These are phyloP conservation scores for Alectoris magna DNA, from an alignment of 2,797 vertebrate species.

Conservation along the genomic window DNA sequence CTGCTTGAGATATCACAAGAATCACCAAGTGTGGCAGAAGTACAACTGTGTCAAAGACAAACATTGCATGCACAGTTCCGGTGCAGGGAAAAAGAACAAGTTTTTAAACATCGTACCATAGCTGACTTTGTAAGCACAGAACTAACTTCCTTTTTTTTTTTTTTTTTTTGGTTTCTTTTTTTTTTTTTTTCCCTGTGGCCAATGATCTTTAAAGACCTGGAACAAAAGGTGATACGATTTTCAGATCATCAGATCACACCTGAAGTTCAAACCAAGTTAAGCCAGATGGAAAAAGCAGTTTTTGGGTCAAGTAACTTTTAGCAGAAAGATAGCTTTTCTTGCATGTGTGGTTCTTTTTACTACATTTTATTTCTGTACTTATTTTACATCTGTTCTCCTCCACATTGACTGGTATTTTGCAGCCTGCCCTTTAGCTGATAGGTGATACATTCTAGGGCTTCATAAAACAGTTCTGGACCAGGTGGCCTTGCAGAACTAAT, in stretches of 20 bases:
- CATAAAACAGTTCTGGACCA: neutral
- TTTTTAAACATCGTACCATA: neutral
- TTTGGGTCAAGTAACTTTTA: conserved; percentile 13
- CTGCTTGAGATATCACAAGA: neutral
- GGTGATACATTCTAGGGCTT: neutral
- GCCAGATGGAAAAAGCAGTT: neutral
- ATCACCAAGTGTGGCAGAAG: neutral
- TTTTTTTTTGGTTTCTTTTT: neutral
- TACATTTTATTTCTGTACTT: conserved; percentile 11
- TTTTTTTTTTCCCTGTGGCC: neutral
- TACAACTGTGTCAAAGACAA: neutral
- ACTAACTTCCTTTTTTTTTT: neutral
- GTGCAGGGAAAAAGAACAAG: neutral
- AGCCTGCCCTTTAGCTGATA: neutral
- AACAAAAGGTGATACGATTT: neutral
- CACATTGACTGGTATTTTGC: accelerated
- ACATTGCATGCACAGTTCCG: neutral
- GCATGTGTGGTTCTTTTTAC: neutral
- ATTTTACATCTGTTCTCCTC: neutral
- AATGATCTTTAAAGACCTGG: neutral
- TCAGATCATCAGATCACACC: neutral
- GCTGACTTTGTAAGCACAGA: neutral
- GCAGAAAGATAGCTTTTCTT: neutral
- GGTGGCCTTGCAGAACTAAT: conserved; percentile 41
- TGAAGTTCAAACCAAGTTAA: conserved; percentile 22